These are phyloP conservation scores for Teinopalpus imperialis DNA, from an alignment of 2,888 invertebrate species.

Conservation along the genomic window DNA sequence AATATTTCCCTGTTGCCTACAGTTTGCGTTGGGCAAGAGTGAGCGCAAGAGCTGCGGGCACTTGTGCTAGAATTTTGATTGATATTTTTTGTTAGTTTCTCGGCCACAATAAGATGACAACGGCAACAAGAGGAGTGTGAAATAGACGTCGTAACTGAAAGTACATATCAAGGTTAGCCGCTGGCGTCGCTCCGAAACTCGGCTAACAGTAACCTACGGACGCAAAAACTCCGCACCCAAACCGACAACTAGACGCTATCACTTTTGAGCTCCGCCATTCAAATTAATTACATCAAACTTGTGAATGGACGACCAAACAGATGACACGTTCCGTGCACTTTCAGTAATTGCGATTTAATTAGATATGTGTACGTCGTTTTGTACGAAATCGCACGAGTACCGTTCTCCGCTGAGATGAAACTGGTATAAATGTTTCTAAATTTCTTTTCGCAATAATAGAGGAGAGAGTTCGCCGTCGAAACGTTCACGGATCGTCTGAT, in stretches of 20 bases:
- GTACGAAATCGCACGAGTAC: conserved; percentile 36
- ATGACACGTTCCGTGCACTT: conserved; percentile 49
- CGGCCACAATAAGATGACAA: conserved; percentile 79
- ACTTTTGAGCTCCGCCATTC: conserved; percentile 66
- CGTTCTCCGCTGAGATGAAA: conserved; percentile 38
- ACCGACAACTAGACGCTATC: conserved; percentile 50
- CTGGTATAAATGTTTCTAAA: conserved; percentile 37
- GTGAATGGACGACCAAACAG: conserved; percentile 59
- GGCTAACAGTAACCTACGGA: conserved; percentile 71
- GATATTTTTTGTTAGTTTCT: conserved; percentile 80
- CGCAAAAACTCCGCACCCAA: conserved; percentile 67
- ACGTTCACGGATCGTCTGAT: conserved; percentile 36
- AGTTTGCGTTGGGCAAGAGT: conserved; percentile 60
- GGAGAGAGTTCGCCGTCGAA: conserved; percentile 49
- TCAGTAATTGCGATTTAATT: conserved; percentile 63
- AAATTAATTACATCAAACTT: conserved; percentile 64
- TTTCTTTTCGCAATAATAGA: conserved; percentile 38
- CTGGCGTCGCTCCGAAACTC: conserved; percentile 69
- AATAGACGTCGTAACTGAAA: conserved; percentile 78
- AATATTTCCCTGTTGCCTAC: conserved; percentile 46
- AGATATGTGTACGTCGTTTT: conserved; percentile 36
- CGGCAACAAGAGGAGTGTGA: conserved; percentile 78
- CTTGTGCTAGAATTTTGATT: conserved; percentile 82
- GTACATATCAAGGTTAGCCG: conserved; percentile 76
- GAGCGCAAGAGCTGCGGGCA: conserved; percentile 65